Base-by-base conservation (phyloP, 2,797 vertebrate species). In the Silurus lanzhouensis region DNA sequence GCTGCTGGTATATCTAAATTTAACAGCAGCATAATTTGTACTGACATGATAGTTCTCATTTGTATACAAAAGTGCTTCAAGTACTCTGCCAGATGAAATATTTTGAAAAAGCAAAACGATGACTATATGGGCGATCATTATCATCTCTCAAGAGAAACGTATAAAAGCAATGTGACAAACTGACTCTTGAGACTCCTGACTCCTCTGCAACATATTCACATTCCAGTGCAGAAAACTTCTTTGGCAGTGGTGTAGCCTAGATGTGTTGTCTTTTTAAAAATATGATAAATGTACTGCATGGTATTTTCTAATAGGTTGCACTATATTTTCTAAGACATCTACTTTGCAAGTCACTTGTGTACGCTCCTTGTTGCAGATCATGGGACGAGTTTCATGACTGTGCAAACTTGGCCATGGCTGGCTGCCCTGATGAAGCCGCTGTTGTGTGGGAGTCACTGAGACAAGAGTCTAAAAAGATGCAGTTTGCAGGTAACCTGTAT, bases 321-420 rank as follows among this genome's bases (percentile, higher is more conserved):
- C 17, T 79, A 46, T 48, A 64, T 80, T 64, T 66, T 1, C n/a
- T 66, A 19, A 64, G 1, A 80, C n/a, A 66, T 64, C 25, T 8
- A n/a, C 19, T 60, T 57, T 48, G 19, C 8, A 8, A 63, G 76
- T 71, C 75, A 82, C 60, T 75, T 78, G 61, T 72, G 27, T 38
- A 38, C 31, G 85, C 22, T 78, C 31, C 67, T 68, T 86, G 80
- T 90, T 88, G 67, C 88, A 97, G 96, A 89, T 96, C 95, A 87
- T 96, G 96, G 96, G 96, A 96, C 13, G 94, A 96, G 7, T 97
- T 97, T 88, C 96, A 97, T 0, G 84, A 90, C 83, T 97, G 96
- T 2, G 95, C 95, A 76, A 96, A 92, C 1, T 80, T 89, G 71
- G 95, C 95, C 58, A 92, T 97, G 80, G 95, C 93, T 0, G 92